phyloP scores from a whole-genome alignment of 1,140 invertebrate species.

The Cheumatopsyche charites region DNA sequence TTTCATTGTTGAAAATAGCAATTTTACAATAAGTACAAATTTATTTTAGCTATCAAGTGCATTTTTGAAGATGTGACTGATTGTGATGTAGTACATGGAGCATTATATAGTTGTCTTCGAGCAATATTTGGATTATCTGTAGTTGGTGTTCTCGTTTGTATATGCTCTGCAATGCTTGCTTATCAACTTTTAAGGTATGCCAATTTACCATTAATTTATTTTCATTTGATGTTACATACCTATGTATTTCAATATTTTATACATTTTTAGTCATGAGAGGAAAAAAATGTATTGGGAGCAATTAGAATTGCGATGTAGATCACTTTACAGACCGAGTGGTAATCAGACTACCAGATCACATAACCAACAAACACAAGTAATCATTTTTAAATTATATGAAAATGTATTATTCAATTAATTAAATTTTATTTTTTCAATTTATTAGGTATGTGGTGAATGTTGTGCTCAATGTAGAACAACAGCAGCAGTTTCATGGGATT shows the following conservation, averaged over 20 bases:
- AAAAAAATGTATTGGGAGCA: constrained; percentile 96
- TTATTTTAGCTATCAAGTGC: constrained; percentile 62
- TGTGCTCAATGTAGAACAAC: constrained; percentile 74
- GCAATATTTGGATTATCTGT: constrained; percentile 89
- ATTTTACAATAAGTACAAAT: not conserved
- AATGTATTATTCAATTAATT: not conserved
- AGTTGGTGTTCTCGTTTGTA: constrained; percentile 85
- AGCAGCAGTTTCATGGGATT: constrained; percentile 57
- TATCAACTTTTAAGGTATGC: constrained; percentile 81
- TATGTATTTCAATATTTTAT: constrained; percentile 17
- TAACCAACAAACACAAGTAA: constrained; percentile 55
- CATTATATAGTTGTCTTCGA: constrained; percentile 82
- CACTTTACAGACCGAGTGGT: constrained; percentile 70
- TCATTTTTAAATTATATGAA: constrained; percentile 2
- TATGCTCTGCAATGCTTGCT: constrained; percentile 90
- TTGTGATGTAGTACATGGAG: constrained; percentile 86
- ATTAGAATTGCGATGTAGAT: constrained; percentile 80
- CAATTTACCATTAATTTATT: not conserved
- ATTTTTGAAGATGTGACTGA: constrained; percentile 84
- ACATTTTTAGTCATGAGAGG: constrained; percentile 75
- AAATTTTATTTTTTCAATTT: not conserved
- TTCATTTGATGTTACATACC: not conserved
- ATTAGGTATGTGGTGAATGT: constrained; percentile 66
- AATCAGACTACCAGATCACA: constrained; percentile 54
- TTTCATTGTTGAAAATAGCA: constrained; percentile 9